Percentiles rank a stretch among this genome's conserved stretches.
Conservation (phyloP, 2,888 invertebrate species). For the Rotaria socialis region DNA sequence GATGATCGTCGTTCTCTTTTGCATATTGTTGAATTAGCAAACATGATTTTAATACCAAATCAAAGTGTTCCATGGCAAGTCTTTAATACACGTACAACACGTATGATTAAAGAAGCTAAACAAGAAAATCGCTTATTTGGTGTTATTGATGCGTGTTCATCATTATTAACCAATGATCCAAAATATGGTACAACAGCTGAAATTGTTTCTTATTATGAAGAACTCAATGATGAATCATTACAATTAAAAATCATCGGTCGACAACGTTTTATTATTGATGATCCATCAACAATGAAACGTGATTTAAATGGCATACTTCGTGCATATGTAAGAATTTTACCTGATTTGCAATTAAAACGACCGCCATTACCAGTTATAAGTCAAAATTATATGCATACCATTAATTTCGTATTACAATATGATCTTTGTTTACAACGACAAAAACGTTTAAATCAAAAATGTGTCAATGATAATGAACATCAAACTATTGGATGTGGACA, state of each 20-base stretch:
- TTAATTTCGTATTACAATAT: slow-evolving; percentile 14
- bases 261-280: slow-evolving; percentile 33
- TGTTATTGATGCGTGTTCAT: slow-evolving; percentile 36
- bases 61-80: slow-evolving; percentile 32
- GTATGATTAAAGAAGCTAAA: slow-evolving; percentile 10
- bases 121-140: slow-evolving; percentile 29
- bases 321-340: slow-evolving; percentile 2
- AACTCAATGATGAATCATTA: background rate
- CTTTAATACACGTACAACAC: background rate
- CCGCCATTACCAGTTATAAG: background rate
- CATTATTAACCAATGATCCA: background rate
- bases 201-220: slow-evolving; percentile 36
- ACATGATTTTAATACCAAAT: slow-evolving; percentile 35
- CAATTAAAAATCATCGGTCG: slow-evolving; percentile 29
- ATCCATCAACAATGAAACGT: slow-evolving; percentile 17
- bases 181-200: slow-evolving; percentile 34
- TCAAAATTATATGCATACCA: slow-evolving; percentile 14
- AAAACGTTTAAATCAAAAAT: slow-evolving; percentile 2
- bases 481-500: background rate
- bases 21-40: background rate
- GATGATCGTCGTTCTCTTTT: background rate
- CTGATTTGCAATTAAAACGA: background rate
- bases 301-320: slow-evolving; percentile 15
- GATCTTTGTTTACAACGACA: background rate
- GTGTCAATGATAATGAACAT: background rate